Evolutionary conservation across 2,888 invertebrate species (phyloP).

Genomic region (Taphrorychus bicolor): DNA sequence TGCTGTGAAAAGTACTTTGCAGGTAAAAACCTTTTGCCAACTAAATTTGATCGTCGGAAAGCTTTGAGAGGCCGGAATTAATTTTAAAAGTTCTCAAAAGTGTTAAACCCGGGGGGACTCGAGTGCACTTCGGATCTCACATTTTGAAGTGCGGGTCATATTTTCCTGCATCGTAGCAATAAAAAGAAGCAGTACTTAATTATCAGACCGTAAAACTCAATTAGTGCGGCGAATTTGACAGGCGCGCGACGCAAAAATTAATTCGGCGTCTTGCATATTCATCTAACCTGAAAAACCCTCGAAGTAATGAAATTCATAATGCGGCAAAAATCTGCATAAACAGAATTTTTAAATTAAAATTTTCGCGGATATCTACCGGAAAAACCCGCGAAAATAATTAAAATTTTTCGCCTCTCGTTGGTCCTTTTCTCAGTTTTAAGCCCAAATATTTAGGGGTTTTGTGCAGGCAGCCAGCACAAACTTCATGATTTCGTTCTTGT

Average conservation of each 20-base stretch:
- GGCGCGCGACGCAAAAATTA: background rate
- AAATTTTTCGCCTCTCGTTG: conserved; percentile 26
- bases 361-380: conserved; percentile 14
- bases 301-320: conserved; percentile 29
- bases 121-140: background rate
- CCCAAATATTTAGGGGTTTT: conserved; percentile 22
- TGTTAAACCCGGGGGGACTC: background rate
- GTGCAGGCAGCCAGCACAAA: too few species aligned
- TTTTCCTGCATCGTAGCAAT: background rate
- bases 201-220: background rate
- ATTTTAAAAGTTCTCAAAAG: background rate
- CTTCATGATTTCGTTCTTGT: too few species aligned
- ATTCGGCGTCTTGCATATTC: conserved; percentile 14
- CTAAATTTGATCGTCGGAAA: background rate
- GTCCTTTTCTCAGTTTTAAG: conserved; percentile 6
- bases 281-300: background rate
- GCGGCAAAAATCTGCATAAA: conserved; percentile 30
- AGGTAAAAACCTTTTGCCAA: background rate
- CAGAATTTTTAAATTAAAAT: conserved; percentile 35
- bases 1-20: background rate
- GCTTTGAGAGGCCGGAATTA: background rate
- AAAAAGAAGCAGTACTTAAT: background rate
- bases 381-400: conserved; percentile 30
- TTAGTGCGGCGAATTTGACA: background rate
- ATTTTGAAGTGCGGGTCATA: background rate